Conservation (phyloP, 2,888 invertebrate genomes). For the Lordiphosa andalusiaca region DNA sequence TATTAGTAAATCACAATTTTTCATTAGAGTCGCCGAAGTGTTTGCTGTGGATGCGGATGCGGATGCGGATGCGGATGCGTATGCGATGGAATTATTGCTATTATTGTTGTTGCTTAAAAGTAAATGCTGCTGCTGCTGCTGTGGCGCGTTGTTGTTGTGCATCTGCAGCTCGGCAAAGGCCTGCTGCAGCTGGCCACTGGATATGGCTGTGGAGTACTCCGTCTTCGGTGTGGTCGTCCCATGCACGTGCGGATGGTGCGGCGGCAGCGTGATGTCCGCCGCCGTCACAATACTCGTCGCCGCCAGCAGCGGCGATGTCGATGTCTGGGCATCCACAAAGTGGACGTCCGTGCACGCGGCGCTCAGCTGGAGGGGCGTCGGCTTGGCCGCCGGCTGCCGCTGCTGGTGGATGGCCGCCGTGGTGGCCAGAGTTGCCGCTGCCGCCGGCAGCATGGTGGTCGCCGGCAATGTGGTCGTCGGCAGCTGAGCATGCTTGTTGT, state of each 20-base stretch:
- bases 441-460: slow-evolving; percentile 56
- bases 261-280: slow-evolving; percentile 48
- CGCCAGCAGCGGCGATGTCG: slow-evolving; percentile 71
- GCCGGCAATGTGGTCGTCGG: slow-evolving; percentile 65
- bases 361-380: slow-evolving; percentile 55
- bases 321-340: slow-evolving; percentile 77
- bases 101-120: slow-evolving; percentile 74
- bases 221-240: slow-evolving; percentile 75
- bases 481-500: slow-evolving; percentile 85
- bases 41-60: slow-evolving; percentile 28
- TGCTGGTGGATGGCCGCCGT: slow-evolving; percentile 54
- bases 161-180: slow-evolving; percentile 61
- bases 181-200: slow-evolving; percentile 66
- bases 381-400: slow-evolving; percentile 33
- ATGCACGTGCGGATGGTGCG: slow-evolving; percentile 35
- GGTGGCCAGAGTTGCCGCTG: slow-evolving; percentile 67
- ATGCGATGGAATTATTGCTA: slow-evolving; percentile 66
- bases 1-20: slow-evolving; percentile 80
- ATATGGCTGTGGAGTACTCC: slow-evolving; percentile 71
- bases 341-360: slow-evolving; percentile 38
- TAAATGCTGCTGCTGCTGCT: slow-evolving; percentile 57
- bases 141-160: slow-evolving; percentile 39
- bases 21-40: slow-evolving; percentile 59
- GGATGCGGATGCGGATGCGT: slow-evolving; percentile 1
- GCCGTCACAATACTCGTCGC: slow-evolving; percentile 46